Percentiles rank a stretch among this genome's conserved stretches.
Evolutionary conservation across 1,140 invertebrate species (phyloP).

Genomic region (Heliothis virescens): DNA sequence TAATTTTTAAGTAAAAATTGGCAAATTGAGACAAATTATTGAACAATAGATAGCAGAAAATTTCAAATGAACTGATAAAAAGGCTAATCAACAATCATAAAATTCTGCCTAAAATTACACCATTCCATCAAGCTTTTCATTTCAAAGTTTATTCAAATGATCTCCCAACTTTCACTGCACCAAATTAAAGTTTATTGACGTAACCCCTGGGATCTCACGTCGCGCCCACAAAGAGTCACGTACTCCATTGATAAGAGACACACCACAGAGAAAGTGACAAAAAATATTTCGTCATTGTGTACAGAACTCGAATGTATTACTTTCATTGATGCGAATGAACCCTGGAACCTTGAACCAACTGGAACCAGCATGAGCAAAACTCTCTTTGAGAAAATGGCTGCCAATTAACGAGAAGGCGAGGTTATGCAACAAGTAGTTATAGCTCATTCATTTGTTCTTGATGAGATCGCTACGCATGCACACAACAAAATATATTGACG

Average conservation of each 20-base stretch:
- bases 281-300: constrained; percentile 32
- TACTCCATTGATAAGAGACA: constrained; percentile 14
- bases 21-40: too few relatives aligned
- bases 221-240: constrained; percentile 9
- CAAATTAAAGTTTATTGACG: not conserved
- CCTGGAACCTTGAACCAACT: not conserved
- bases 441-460: too few relatives aligned
- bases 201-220: constrained; percentile 26
- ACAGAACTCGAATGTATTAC: constrained; percentile 13
- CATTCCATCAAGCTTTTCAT: too few relatives aligned
- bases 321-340: not conserved
- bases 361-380: too few relatives aligned
- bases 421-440: too few relatives aligned
- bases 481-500: too few relatives aligned
- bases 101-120: not conserved
- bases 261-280: constrained; percentile 14
- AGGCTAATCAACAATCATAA: not conserved
- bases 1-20: too few relatives aligned
- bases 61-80: not conserved
- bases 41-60: too few relatives aligned
- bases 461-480: too few relatives aligned
- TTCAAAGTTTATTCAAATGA: not conserved
- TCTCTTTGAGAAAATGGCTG: too few relatives aligned
- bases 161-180: not conserved
- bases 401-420: too few relatives aligned